Base-by-base conservation (phyloP, 2,888 invertebrate genomes). In the Conus canariensis region DNA sequence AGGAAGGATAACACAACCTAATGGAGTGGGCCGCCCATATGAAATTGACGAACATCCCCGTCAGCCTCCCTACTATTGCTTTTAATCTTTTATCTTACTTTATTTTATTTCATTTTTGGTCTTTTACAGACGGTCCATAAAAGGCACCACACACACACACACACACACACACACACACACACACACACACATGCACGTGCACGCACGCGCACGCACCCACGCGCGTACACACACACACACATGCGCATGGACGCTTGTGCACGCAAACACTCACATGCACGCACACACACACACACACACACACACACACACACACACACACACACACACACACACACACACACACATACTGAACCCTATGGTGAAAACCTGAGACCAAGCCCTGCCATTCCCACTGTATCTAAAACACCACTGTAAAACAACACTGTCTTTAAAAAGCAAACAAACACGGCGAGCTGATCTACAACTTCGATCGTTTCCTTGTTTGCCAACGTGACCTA, bases 131-230 rank as follows among this genome's bases (percentile, higher is more conserved):
- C 45, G 2, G 30, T 30, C 45, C 4, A 3, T 45, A 45, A 45
- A 45, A 45, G 22, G 12, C 80, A 30, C 80, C 80, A 30, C 80
- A 30, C 80, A 30, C 80, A 30, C 80, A 30, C 80, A 80, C 25
- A 80, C 80, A 30, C 80, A 30, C 80, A 30, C 80, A 30, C 80
- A 30, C 80, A 30, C 80, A 30, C 80, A 80, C 25, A 80, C 80
- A 80, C 80, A 80, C 80, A 80, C 80, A 80, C 80, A 80, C 80
- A 30, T 30, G n/a, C 80, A 30, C 80, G n/a, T 12, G n/a, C 80
- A 30, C 80, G 6, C 80, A 30, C 80, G 25, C 80, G n/a, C 80
- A 80, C 80, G 25, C 80, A 30, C 80, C n/a, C 80, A 80, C 80
- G 25, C 80, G 30, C 80, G 6, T 56, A 10, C 1, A 45, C 80